Base-by-base conservation (phyloP, 2,113 vertebrate genomes). In the Pomatostomus ruficeps region DNA sequence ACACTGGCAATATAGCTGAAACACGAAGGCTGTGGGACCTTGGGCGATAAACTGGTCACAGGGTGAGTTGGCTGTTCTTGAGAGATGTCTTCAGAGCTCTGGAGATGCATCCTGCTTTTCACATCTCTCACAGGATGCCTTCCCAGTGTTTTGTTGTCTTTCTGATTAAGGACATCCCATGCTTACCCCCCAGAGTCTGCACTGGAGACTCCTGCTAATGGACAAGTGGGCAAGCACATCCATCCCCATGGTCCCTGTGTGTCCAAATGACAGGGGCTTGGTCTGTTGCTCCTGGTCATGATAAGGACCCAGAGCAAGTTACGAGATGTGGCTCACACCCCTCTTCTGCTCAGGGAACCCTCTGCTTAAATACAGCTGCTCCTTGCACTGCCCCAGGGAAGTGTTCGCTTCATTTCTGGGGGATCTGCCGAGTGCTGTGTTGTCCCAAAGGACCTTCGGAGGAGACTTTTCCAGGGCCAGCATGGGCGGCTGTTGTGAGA, bases 401-500 rank as follows among this genome's bases (percentile, higher is more conserved):
- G 28, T 4, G 17, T n/a, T 87, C 2, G 2, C 31, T 55, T 84
- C 52, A 5, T 78, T 83, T 42, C 73, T 38, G 28, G 3, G 2
- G 40, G 36, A 71, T 82, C 46, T 73, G 45, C 57, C 9, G 19
- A 45, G 31, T 0, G 0, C 42, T 52, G 14, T n/a, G 45, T 17
- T 72, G 28, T 57, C 63, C 42, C 71, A 77, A 45, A 83, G 20
- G 29, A 55, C 52, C 52, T 73, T 73, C 40, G 55, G 74, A 88
- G 43, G 12, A 76, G 82, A 88, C 71, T 45, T 92, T 79, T 25
- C 45, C 2, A 0, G 40, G 71, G 46, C 55, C 9, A 9, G 57
- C 1, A 0, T 2, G 4, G 33, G 63, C 0, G 0, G 70, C 46
- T 66, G 51, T 25, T 70, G 63, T 78, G 62, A 45, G 78, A 72